Evolutionary conservation across 2,888 invertebrate species (phyloP).

Genomic region (Isotomurus palustris): DNA sequence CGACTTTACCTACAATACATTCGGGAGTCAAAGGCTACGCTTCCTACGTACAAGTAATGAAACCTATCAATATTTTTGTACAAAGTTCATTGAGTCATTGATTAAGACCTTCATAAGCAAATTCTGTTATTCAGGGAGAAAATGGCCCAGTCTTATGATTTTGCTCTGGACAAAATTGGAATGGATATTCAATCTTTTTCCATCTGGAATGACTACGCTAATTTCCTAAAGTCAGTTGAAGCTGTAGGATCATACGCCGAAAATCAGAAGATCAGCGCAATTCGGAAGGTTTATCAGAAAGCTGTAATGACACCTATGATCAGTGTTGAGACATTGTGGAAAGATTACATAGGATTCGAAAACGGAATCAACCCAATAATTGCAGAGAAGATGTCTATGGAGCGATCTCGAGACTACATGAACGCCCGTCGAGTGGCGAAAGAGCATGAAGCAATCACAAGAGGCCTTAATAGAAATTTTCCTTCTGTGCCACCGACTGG

Average conservation of each 20-base stretch:
- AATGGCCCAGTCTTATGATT: conserved; percentile 99
- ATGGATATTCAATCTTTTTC: conserved; percentile 95
- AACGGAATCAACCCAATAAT: conserved; percentile 82
- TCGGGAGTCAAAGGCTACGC: conserved; percentile 91
- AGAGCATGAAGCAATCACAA: conserved; percentile 88
- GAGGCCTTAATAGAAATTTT: conserved; percentile 90
- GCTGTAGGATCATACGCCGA: conserved; percentile 98
- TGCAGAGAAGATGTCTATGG: conserved; percentile 97
- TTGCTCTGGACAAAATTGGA: conserved; percentile 97
- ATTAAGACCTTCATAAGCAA: not conserved
- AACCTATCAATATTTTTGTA: not conserved
- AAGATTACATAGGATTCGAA: conserved; percentile 96
- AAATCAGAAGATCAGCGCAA: conserved; percentile 98
- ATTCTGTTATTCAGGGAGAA: conserved; percentile 68
- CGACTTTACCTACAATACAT: conserved; percentile 95
- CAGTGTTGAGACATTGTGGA: conserved; percentile 94
- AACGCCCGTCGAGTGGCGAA: conserved; percentile 93
- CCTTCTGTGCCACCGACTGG: conserved; percentile 95
- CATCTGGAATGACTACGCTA: conserved; percentile 97
- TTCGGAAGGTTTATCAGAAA: conserved; percentile 92
- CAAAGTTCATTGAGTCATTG: not conserved
- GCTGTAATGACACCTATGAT: conserved; percentile 95
- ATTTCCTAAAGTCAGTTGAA: conserved; percentile 91
- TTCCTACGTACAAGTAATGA: conserved; percentile 83
- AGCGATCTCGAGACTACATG: conserved; percentile 94